Percentiles rank a stretch among this genome's conserved stretches.
phyloP scores from a whole-genome alignment of 2,888 invertebrate genomes.

The Mythimna loreyi region DNA sequence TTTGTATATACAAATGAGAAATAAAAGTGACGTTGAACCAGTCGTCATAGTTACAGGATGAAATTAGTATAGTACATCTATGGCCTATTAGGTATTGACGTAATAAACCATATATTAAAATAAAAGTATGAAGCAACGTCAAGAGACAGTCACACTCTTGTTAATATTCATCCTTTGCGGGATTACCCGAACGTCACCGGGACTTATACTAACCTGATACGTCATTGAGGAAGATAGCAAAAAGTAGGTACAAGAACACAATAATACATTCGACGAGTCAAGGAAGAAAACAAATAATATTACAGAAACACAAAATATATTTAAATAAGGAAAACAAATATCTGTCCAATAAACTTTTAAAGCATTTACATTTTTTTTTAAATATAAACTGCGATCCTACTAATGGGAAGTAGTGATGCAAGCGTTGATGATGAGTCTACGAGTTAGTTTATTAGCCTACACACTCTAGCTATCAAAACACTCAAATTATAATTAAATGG shows the following conservation, averaged over 20 bases:
- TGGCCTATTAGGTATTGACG: background rate
- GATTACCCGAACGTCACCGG: slow-evolving; percentile 32
- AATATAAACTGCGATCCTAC: too few species aligned
- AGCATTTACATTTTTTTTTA: too few species aligned
- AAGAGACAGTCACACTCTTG: background rate
- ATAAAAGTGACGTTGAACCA: too few species aligned
- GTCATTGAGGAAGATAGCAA: slow-evolving; percentile 6
- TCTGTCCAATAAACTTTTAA: slow-evolving; percentile 28
- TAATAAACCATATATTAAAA: background rate
- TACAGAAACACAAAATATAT: too few species aligned
- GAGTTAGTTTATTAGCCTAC: too few species aligned
- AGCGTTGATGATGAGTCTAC: too few species aligned
- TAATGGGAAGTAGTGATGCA: too few species aligned
- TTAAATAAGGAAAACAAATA: slow-evolving; percentile 17
- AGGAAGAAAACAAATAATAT: too few species aligned
- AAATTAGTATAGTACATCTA: background rate
- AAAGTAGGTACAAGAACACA: background rate
- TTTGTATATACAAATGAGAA: too few species aligned
- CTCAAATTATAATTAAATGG: too few species aligned
- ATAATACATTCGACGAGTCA: too few species aligned
- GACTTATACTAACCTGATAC: background rate
- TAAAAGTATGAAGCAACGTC: background rate
- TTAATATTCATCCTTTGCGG: slow-evolving; percentile 4
- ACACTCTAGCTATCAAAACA: too few species aligned
- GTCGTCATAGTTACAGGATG: background rate